Evolutionary conservation across 2,888 invertebrate genomes (phyloP).

Genomic region (Rhingia rostrata): DNA sequence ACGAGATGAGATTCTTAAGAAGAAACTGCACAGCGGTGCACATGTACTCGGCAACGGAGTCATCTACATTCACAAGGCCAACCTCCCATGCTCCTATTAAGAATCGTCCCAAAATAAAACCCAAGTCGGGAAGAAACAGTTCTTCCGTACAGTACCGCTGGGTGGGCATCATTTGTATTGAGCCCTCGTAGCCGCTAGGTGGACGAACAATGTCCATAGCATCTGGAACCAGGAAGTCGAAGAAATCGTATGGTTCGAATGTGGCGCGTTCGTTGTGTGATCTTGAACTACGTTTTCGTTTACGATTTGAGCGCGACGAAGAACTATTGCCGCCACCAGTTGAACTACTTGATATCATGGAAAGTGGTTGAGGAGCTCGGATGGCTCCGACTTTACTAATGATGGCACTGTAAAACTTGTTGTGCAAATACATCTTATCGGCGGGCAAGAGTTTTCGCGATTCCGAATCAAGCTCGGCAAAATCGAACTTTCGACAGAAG

Average conservation of each 20-base stretch:
- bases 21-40: constrained; percentile 91
- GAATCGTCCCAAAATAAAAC: constrained; percentile 91
- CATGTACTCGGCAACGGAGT: constrained; percentile 91
- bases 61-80: constrained; percentile 92
- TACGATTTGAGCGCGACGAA: constrained; percentile 76
- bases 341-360: constrained; percentile 64
- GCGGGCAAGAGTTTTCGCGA: constrained; percentile 88
- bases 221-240: constrained; percentile 85
- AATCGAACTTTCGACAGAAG: constrained; percentile 90
- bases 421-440: constrained; percentile 92
- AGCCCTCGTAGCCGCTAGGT: constrained; percentile 78
- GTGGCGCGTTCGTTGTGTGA: constrained; percentile 85
- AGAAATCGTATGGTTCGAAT: constrained; percentile 86
- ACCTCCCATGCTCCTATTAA: constrained; percentile 95
- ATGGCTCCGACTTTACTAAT: constrained; percentile 87
- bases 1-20: constrained; percentile 91
- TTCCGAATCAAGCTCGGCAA: constrained; percentile 92
- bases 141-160: constrained; percentile 88
- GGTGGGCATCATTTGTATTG: constrained; percentile 79
- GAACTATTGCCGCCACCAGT: constrained; percentile 78
- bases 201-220: constrained; percentile 79
- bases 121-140: constrained; percentile 91
- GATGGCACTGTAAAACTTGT: constrained; percentile 91
- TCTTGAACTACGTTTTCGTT: constrained; percentile 84
- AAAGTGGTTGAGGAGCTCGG: constrained; percentile 76